Conservation (phyloP, 2,797 vertebrate species). For the Rhinichthys osculus region DNA sequence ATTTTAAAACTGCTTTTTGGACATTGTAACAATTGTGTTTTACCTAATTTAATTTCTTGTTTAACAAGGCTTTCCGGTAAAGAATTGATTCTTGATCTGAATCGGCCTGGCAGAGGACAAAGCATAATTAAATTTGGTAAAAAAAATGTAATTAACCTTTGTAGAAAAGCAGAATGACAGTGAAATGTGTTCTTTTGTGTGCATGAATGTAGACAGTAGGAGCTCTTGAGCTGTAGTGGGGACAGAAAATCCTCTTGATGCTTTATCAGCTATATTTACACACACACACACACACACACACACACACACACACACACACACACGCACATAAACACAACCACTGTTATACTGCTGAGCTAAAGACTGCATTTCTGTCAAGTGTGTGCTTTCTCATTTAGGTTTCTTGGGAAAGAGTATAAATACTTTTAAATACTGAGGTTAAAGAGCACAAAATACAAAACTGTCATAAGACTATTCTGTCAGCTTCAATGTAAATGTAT, state of each 20-base stretch:
- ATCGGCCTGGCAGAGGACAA: conserved; percentile 12
- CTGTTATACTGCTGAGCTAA: not conserved
- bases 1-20: not conserved
- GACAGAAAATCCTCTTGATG: conserved; percentile 26
- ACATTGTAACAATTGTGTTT: conserved; percentile 1
- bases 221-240: conserved; percentile 4
- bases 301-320: no score
- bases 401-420: not conserved
- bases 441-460: not conserved
- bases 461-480: not conserved
- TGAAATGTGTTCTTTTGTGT: conserved; percentile 30
- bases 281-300: not conserved
- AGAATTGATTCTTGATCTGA: conserved; percentile 6
- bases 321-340: not conserved
- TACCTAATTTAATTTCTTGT: conserved; percentile 9
- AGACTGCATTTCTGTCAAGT: not conserved
- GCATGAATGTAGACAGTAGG: conserved; percentile 10
- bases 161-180: conserved; percentile 17
- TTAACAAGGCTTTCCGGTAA: conserved; percentile 3
- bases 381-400: not conserved
- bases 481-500: not conserved
- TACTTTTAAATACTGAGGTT: not conserved
- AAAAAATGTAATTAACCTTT: conserved; percentile 29
- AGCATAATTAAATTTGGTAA: not conserved
- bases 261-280: not conserved